phyloP scores from a whole-genome alignment of 2,888 invertebrate genomes.

The Platycheirus albimanus region DNA sequence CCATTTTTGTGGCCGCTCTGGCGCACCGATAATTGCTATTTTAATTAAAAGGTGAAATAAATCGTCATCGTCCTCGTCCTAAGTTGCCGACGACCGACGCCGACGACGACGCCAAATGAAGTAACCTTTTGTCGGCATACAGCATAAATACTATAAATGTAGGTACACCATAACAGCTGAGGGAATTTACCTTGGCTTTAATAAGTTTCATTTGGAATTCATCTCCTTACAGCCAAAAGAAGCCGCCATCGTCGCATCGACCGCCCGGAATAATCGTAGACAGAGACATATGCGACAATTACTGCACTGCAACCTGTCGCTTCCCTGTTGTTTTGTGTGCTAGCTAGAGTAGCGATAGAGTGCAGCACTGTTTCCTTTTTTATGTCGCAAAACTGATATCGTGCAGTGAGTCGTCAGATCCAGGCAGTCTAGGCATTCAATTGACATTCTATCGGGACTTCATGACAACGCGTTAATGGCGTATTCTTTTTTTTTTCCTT shows the following conservation, averaged over 20 bases:
- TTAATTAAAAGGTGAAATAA: slow-evolving; percentile 72
- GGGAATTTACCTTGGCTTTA: slow-evolving; percentile 18
- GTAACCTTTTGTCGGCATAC: slow-evolving; percentile 31
- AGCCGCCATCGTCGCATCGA: slow-evolving; percentile 5
- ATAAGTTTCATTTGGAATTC: slow-evolving; percentile 35
- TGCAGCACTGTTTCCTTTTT: no score
- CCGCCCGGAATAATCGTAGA: slow-evolving; percentile 29
- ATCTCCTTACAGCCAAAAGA: slow-evolving; percentile 34
- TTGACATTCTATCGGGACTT: slow-evolving; percentile 59
- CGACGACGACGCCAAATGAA: neutral
- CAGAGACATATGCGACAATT: slow-evolving; percentile 53
- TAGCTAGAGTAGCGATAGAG: no score
- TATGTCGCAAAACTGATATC: slow-evolving; percentile 17
- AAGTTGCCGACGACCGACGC: no score
- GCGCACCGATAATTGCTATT: slow-evolving; percentile 68
- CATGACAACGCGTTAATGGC: neutral
- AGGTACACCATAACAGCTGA: slow-evolving; percentile 12
- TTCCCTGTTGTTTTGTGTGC: slow-evolving; percentile 44
- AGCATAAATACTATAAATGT: neutral
- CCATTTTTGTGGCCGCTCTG: slow-evolving; percentile 64
- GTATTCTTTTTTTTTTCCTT: slow-evolving; percentile 6
- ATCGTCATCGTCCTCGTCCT: slow-evolving; percentile 41
- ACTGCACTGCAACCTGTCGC: slow-evolving; percentile 58
- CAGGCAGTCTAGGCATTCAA: slow-evolving; percentile 14
- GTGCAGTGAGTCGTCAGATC: slow-evolving; percentile 31